Evolutionary conservation across 92 coral and sea anemone species (phyloP).

Genomic region (Actinernus sp.): DNA sequence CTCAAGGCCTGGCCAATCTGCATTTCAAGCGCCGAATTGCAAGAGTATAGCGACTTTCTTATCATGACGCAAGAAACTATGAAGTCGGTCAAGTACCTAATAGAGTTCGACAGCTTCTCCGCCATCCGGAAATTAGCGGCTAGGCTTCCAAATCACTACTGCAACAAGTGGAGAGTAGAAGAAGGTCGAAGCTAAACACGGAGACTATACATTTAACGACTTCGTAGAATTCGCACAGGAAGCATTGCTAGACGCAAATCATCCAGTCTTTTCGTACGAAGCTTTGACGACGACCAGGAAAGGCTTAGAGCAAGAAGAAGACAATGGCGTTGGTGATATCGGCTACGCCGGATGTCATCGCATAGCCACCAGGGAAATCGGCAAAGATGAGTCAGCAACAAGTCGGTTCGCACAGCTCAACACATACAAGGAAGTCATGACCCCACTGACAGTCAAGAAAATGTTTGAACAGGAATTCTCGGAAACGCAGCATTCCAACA

Average conservation of each 20-base stretch:
- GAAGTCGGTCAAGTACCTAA: conserved; percentile 72
- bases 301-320: conserved; percentile 22
- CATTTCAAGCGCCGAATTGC: conserved; percentile 27
- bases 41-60: conserved; percentile 65
- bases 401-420: too few species aligned
- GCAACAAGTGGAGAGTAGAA: conserved; percentile 55
- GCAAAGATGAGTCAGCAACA: too few species aligned
- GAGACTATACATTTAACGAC: conserved; percentile 57
- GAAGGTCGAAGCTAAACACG: conserved; percentile 44
- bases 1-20: conserved; percentile 61
- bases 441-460: conserved; percentile 17
- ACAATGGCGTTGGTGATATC: too few species aligned
- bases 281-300: conserved; percentile 38
- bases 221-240: conserved; percentile 59
- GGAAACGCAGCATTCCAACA: neutral
- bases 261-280: conserved; percentile 72
- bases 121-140: conserved; percentile 51
- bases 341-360: too few species aligned
- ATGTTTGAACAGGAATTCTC: conserved; percentile 55
- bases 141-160: conserved; percentile 38
- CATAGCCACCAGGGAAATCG: neutral
- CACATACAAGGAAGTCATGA: conserved; percentile 61
- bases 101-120: conserved; percentile 61
- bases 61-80: conserved; percentile 69
- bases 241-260: conserved; percentile 56